These are phyloP conservation scores for Excalfactoria chinensis DNA, from an alignment of 2,113 vertebrate genomes.

Conservation along the genomic window DNA sequence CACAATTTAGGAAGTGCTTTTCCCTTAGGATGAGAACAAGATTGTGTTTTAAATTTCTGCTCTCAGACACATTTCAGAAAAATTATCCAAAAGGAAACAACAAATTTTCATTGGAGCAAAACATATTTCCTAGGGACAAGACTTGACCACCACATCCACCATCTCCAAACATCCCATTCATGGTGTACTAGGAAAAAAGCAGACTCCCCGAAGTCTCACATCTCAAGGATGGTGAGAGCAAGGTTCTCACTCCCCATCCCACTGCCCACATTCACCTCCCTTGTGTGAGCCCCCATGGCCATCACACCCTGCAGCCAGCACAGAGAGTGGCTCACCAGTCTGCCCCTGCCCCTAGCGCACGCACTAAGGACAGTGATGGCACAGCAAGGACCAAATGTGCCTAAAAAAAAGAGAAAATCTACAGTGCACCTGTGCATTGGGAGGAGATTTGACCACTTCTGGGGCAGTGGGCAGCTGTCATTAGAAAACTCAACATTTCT, in stretches of 20 bases:
- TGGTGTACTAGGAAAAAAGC: background rate
- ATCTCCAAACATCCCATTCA: background rate
- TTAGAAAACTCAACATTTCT: background rate
- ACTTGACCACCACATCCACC: background rate
- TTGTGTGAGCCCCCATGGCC: background rate
- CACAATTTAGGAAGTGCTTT: background rate
- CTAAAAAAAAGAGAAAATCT: background rate
- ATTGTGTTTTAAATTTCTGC: background rate
- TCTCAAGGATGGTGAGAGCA: background rate
- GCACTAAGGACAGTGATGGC: rapidly evolving
- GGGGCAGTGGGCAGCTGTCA: background rate
- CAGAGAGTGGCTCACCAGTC: background rate
- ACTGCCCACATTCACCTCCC: background rate
- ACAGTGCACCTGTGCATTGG: background rate
- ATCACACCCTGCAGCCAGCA: background rate
- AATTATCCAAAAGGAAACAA: background rate
- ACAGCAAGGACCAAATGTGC: background rate
- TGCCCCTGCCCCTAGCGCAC: background rate
- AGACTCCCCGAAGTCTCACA: background rate
- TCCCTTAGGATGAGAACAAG: background rate
- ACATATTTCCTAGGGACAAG: background rate
- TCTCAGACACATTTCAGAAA: background rate
- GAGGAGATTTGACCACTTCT: background rate
- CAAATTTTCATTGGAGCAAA: background rate
- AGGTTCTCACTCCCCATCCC: background rate